Conservation (phyloP, 1,140 invertebrate genomes). For the Vanessa atalanta region DNA sequence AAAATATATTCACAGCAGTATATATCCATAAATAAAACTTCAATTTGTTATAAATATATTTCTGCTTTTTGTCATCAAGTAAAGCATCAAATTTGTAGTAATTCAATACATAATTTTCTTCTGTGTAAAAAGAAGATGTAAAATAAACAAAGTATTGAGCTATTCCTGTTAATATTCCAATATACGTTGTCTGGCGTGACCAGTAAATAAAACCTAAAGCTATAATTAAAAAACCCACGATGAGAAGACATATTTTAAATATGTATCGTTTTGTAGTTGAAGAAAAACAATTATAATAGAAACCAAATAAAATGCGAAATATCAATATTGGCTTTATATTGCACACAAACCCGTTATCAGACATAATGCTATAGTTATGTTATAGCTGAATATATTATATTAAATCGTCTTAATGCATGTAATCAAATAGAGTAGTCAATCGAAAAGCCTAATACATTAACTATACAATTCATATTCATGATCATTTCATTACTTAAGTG, state of each 20-base stretch:
- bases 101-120: not conserved
- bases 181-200: no score
- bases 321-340: slow-evolving; percentile 2
- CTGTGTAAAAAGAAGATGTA: not conserved
- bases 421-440: slow-evolving; percentile 4
- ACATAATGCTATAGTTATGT: not conserved
- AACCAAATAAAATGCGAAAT: not conserved
- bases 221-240: not conserved
- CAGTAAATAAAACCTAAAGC: not conserved
- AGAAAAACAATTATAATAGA: not conserved
- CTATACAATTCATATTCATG: no score
- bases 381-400: not conserved
- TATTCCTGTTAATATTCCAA: not conserved
- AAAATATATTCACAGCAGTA: not conserved
- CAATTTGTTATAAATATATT: not conserved
- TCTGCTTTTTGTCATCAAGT: slow-evolving; percentile 2
- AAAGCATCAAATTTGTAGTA: not conserved
- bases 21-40: not conserved
- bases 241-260: not conserved
- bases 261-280: not conserved
- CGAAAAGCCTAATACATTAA: not conserved
- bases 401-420: not conserved
- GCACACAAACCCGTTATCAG: not conserved
- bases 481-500: no score
- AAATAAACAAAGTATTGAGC: not conserved